A percentile compares a stretch with the other conserved stretches of the same genome.
Evolutionary conservation across 23 tunicate genomes (phyloP).

Genomic region (Trididemnum nubilum): DNA sequence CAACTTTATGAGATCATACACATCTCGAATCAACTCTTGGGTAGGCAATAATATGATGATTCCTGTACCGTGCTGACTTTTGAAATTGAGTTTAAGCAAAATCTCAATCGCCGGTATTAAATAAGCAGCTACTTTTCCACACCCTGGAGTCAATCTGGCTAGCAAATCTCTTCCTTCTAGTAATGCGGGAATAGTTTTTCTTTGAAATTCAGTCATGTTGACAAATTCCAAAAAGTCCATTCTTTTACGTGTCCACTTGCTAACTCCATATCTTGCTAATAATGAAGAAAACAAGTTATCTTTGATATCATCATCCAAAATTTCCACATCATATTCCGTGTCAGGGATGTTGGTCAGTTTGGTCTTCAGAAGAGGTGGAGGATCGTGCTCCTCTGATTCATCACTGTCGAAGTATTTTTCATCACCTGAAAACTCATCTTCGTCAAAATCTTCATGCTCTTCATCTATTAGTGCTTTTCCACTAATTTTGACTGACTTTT

Average conservation of each 20-base stretch:
- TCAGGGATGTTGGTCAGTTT: too few species aligned
- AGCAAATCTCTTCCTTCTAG: slow-evolving; percentile 44
- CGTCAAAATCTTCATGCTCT: too few species aligned
- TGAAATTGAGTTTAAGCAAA: slow-evolving; percentile 14
- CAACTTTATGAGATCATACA: slow-evolving; percentile 12
- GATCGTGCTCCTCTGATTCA: too few species aligned
- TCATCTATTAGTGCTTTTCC: too few species aligned
- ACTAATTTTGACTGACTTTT: too few species aligned
- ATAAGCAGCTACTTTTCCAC: slow-evolving; percentile 45
- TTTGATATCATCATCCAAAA: not conserved
- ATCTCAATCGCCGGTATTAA: slow-evolving; percentile 43
- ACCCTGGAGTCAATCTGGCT: slow-evolving; percentile 18
- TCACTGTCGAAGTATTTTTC: too few species aligned
- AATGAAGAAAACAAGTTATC: not conserved
- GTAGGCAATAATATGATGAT: slow-evolving; percentile 44
- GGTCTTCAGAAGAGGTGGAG: too few species aligned
- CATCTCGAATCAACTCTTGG: slow-evolving; percentile 33
- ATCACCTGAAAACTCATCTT: too few species aligned
- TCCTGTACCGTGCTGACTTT: slow-evolving; percentile 38
- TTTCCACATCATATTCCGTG: not conserved
- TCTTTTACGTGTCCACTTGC: not conserved
- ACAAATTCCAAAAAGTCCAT: not conserved
- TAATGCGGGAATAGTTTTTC: slow-evolving; percentile 38
- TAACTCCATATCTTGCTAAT: not conserved
- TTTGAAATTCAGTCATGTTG: slow-evolving; percentile 43